phyloP scores from a whole-genome alignment of 2,113 vertebrate genomes.

The Nasalis larvatus region DNA sequence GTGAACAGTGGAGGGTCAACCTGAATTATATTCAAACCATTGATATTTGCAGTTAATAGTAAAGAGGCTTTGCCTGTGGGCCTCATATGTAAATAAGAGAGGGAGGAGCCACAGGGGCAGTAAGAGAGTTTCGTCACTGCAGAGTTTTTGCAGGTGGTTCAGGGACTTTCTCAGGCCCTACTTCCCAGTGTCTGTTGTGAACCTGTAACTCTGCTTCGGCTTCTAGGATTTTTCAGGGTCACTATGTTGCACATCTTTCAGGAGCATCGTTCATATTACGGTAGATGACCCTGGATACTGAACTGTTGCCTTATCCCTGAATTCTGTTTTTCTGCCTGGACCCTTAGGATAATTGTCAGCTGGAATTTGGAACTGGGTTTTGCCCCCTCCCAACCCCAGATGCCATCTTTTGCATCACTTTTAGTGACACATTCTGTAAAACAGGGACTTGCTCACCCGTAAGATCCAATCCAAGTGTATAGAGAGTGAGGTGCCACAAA shows the following conservation, averaged over 20 bases:
- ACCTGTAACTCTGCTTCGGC: not conserved
- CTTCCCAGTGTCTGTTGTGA: not conserved
- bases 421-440: not conserved
- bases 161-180: not conserved
- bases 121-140: not conserved
- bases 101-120: not conserved
- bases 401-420: not conserved
- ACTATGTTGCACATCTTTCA: not conserved
- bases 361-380: not conserved
- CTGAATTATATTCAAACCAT: not conserved
- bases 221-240: not conserved
- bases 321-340: not conserved
- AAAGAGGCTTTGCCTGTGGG: not conserved
- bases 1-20: fast-evolving
- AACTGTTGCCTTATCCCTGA: not conserved
- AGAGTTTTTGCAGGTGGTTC: not conserved
- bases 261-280: not conserved
- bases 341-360: not conserved
- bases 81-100: not conserved
- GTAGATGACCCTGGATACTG: not conserved
- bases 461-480: not conserved
- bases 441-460: not conserved
- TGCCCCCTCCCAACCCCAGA: too few species aligned
- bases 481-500: not conserved
- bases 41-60: not conserved